Base-by-base conservation (phyloP, 2,888 invertebrate genomes). In the Lithophane semibrunnea region DNA sequence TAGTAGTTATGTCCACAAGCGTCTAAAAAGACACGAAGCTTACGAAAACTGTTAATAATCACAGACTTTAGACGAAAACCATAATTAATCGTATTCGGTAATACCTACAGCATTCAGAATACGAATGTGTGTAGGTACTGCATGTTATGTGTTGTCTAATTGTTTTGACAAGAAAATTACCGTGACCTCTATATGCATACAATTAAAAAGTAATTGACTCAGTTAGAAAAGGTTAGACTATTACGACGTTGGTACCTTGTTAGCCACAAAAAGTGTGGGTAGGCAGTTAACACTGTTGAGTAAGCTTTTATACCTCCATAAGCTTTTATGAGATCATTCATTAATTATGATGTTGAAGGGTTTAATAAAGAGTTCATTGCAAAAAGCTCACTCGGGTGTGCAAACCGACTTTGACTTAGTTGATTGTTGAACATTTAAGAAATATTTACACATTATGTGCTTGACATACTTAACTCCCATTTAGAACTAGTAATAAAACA, bases 81-180 rank as follows among this genome's bases (percentile, higher is more conserved):
- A 54, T 52, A 52, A 52, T 21, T 52, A 52, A 52, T 52, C 8
- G 52, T 21, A 21, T 52, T 52, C 52, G 21, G 29, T 61, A 67
- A 73, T 18, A 58, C 21, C 21, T 29, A 60, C 21, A 21, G 24
- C 29, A 47, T 54, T 42, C 16, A 24, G n/a, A 12, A 49, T 16
- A 49, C 16, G 18, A 47, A 24, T 21, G 13, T 68, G 42, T 12
- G n/a, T 52, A 80, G 29, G 47, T 8, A 74, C 37, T 44, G 37
- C 56, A 73, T 64, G 49, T 73, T 75, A 77, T 73, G 61, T 65
- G 73, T 44, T 74, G 56, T 80, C 29, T 80, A 82, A 80, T 80
- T 72, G 63, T 81, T 86, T 75, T 86, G 86, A 90, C 91, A 87
- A 76, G 83, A 85, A 88, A 88, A 91, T 89, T 89, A 75, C 69